Base-by-base conservation (phyloP, 2,113 vertebrate genomes). In the Sylvia atricapilla region DNA sequence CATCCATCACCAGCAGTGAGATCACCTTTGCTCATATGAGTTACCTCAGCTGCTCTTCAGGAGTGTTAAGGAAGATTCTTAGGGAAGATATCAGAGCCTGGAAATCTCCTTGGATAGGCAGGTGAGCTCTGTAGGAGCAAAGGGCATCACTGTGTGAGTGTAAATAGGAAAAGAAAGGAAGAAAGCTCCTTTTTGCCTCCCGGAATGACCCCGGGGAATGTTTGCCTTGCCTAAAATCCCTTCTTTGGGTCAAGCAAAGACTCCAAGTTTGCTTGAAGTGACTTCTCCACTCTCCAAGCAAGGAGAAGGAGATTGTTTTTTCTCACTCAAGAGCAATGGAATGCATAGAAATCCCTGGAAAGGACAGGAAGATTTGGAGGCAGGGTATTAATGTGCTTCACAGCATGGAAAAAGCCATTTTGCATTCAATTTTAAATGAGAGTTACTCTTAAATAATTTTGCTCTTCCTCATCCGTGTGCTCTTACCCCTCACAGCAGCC, bases 391-490 rank as follows among this genome's bases (percentile, higher is more conserved):
- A 72, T 7, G 3, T 46, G 24, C 15, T 72, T 75, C 52, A 33
- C 25, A 81, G 6, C 0, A 0, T 15, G 4, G 35, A 12, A 77
- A 76, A 90, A 90, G 64, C 0, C 3, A 20, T 53, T 90, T 64
- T 44, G 5, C 10, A 5, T 43, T 75, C 13, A 4, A 4, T 6
- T 59, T 21, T 39, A 63, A 50, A 6, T 74, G 64, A 23, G 33
- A 84, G 19, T 46, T 63, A n/a, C 21, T 74, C 55, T 67, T 60
- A 52, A 39, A 37, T 73, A 73, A 69, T 30, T 58, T 2, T 47
- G 6, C 7, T 68, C 18, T 39, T 74, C 13, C 30, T 84, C 30
- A 27, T 33, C 39, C 0, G 0, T 43, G 8, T 20, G 23, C 6
- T 81, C 43, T 67, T 87, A 55, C 13, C 8, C 49, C 3, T 89